Evolutionary conservation across 2,113 vertebrate species (phyloP).

Genomic region (Reinhardtius hippoglossoides): DNA sequence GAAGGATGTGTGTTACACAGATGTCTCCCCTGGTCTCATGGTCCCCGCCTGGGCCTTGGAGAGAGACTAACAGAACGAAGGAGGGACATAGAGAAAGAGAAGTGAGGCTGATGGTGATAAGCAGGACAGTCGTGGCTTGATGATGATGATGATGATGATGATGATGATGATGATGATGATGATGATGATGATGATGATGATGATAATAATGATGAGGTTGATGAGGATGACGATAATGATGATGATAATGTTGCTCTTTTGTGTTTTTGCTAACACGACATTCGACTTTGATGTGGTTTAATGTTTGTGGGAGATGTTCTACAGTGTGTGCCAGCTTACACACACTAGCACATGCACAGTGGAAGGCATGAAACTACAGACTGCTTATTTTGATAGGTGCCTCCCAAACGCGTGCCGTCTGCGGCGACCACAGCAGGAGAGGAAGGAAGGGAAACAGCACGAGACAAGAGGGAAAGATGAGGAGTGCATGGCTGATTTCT

Average conservation of each 20-base stretch:
- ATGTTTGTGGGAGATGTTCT: not conserved
- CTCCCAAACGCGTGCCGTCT: not conserved
- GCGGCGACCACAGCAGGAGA: constrained; percentile 28
- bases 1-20: constrained; percentile 55
- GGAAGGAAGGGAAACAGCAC: not conserved
- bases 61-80: not conserved
- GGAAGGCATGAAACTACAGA: not conserved
- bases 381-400: not conserved
- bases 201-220: not conserved
- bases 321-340: not conserved
- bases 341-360: no score
- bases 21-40: constrained; percentile 51
- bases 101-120: not conserved
- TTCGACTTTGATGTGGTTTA: constrained; percentile 15
- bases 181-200: not conserved
- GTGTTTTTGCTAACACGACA: not conserved
- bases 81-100: not conserved
- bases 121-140: not conserved
- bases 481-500: constrained; percentile 31
- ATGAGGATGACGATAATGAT: not conserved
- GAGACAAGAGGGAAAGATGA: constrained; percentile 15
- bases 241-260: not conserved
- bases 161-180: not conserved
- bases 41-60: not conserved
- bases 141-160: not conserved